Percentiles rank a stretch among this genome's conserved stretches.
Evolutionary conservation across 2,797 vertebrate genomes (phyloP).

Genomic region (Arctocebus calabarensis): DNA sequence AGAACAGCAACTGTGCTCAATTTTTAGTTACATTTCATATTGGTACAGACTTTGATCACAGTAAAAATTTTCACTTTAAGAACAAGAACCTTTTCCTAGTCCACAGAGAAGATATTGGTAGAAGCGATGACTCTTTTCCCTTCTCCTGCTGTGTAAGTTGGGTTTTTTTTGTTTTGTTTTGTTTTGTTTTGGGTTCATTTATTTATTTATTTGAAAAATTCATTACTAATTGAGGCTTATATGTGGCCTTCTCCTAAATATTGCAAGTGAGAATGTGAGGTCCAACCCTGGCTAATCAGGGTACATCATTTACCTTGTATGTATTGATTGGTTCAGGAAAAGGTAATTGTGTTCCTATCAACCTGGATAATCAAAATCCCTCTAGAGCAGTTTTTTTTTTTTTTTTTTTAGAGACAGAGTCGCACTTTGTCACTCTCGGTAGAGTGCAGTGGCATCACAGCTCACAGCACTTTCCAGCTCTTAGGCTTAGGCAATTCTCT

Average conservation of each 20-base stretch:
- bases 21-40: constrained; percentile 13
- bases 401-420: too few relatives aligned
- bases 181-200: too few relatives aligned
- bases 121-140: background rate
- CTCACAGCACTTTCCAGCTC: too few relatives aligned
- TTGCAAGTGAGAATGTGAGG: background rate
- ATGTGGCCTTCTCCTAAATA: background rate
- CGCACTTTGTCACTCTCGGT: too few relatives aligned
- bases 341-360: background rate
- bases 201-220: too few relatives aligned
- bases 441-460: too few relatives aligned
- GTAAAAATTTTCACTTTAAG: background rate
- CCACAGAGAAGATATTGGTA: background rate
- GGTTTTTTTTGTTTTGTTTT: background rate
- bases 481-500: too few relatives aligned
- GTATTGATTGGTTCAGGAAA: background rate
- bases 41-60: background rate
- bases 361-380: background rate
- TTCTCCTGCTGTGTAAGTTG: background rate
- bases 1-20: background rate
- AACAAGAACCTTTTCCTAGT: background rate
- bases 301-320: background rate
- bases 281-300: background rate
- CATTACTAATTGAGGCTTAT: background rate
- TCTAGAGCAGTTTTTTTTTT: background rate